Conservation (phyloP, 2,113 vertebrate species). For the Aspiorhynchus laticeps region DNA sequence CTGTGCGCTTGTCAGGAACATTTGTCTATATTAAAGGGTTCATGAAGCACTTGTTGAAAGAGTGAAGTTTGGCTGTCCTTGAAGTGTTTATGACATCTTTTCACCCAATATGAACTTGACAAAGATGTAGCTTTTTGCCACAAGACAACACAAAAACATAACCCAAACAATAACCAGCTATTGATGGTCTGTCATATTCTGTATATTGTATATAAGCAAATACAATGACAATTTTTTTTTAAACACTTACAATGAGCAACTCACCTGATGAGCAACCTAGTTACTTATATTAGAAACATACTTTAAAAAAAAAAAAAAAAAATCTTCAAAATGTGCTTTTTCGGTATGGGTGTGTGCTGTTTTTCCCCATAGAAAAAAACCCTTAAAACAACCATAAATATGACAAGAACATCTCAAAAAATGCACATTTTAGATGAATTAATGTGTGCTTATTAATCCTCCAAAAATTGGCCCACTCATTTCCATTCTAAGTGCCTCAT, state of each 20-base stretch:
- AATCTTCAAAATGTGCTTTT: too few relatives aligned
- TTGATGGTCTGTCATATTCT: background rate
- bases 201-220: background rate
- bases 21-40: constrained; percentile 23
- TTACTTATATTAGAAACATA: background rate
- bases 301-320: too few relatives aligned
- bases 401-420: background rate
- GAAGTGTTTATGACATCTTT: background rate
- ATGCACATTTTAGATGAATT: background rate
- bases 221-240: background rate
- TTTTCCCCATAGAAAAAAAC: background rate
- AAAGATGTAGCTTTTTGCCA: constrained; percentile 3
- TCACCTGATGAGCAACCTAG: too few relatives aligned
- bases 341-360: too few relatives aligned
- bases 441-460: background rate
- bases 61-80: constrained; percentile 19
- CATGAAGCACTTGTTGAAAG: constrained; percentile 26
- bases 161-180: background rate
- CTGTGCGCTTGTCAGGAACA: background rate
- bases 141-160: background rate
- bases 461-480: background rate
- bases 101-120: background rate
- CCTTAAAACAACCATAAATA: background rate
- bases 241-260: background rate
- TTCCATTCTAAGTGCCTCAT: background rate